These are phyloP conservation scores for Otolemur garnettii DNA, from an alignment of 2,113 vertebrate species.

Conservation along the genomic window DNA sequence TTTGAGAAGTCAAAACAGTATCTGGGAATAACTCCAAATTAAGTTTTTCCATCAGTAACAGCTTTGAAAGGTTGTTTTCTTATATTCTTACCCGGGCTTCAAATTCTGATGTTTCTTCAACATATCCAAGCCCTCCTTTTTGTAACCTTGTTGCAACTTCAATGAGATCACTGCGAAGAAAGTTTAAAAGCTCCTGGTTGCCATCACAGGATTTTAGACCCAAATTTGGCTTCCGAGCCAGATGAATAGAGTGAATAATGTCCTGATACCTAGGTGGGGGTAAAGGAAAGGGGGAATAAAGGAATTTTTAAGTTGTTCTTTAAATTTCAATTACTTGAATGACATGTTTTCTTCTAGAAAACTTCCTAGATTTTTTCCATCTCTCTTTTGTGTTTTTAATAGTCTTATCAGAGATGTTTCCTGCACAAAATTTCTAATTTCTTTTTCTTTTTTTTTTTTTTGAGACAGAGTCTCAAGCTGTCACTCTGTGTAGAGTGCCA, in stretches of 20 bases:
- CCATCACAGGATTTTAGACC: constrained; percentile 95
- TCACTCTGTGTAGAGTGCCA: too few relatives aligned
- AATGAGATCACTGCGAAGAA: constrained; percentile 95
- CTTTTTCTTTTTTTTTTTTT: not conserved
- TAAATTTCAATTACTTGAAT: constrained; percentile 38
- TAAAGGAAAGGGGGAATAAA: not conserved
- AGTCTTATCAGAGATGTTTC: not conserved
- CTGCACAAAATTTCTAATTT: not conserved
- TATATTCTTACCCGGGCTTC: constrained; percentile 91
- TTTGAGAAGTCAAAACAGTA: not conserved
- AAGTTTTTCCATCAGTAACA: not conserved
- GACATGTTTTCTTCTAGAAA: not conserved
- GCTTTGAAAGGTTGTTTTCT: not conserved
- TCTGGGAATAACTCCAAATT: not conserved
- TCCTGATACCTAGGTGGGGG: constrained; percentile 92
- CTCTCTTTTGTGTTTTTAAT: not conserved
- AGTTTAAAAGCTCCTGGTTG: constrained; percentile 94
- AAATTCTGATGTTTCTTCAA: constrained; percentile 93
- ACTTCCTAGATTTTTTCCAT: not conserved
- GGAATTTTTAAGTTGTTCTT: not conserved
- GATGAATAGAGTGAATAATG: constrained; percentile 94
- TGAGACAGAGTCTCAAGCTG: too few relatives aligned
- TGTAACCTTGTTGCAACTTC: constrained; percentile 96
- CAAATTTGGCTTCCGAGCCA: constrained; percentile 92
- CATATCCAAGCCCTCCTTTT: constrained; percentile 96